phyloP scores from a whole-genome alignment of 2,113 vertebrate genomes.

The Pseudopodoces humilis region DNA sequence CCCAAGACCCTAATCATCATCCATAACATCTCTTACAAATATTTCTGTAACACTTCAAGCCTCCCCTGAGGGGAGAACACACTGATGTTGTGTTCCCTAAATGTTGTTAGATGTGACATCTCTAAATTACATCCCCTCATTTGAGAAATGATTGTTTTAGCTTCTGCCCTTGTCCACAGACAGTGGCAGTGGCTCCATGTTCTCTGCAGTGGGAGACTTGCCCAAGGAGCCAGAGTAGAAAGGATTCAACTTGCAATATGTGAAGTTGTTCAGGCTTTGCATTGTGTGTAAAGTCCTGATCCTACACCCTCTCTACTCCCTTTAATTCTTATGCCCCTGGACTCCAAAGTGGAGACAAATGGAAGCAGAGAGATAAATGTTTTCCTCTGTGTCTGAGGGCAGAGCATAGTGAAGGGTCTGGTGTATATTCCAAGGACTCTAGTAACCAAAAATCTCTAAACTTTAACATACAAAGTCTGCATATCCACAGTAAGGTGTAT shows the following conservation, averaged over 20 bases:
- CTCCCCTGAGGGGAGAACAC: not conserved
- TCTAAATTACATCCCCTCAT: not conserved
- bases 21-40: not conserved
- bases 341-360: not conserved
- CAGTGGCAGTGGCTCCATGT: not conserved
- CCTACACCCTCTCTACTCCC: not conserved
- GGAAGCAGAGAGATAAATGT: not conserved
- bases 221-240: not conserved
- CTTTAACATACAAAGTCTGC: not conserved
- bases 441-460: slow-evolving; percentile 2
- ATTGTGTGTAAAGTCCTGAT: not conserved
- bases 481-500: not conserved
- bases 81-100: not conserved
- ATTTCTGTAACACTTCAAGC: not conserved
- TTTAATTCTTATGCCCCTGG: not conserved
- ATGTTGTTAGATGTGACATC: not conserved
- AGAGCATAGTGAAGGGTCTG: not conserved
- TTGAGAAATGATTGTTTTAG: not conserved
- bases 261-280: not conserved
- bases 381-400: not conserved
- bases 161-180: not conserved
- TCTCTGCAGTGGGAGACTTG: not conserved
- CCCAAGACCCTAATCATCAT: not conserved
- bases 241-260: not conserved
- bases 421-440: not conserved